Evolutionary conservation across 2,888 invertebrate species (phyloP), one percentile per base, ranked within the genome.

Genomic region (Pelosia muscerda): DNA sequence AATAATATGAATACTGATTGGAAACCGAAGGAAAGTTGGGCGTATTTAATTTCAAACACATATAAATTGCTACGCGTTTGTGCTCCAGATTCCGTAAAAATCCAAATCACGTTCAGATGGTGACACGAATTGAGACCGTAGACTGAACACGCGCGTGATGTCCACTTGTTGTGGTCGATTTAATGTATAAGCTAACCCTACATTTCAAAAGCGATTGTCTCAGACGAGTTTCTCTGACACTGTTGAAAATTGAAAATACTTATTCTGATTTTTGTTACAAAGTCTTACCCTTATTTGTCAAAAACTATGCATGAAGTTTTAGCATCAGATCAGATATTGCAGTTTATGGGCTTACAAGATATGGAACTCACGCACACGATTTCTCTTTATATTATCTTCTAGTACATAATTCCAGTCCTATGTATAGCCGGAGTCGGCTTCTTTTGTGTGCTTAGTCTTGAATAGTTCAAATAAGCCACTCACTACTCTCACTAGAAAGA

Each of bases 71-170:
- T 74, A 79, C 79, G 73, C 72, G 72, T 78, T 82, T 81, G 75
- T 81, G 81, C 79, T 85, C 81, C 79, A 81, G 84, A 84, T 85
- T 84, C 76, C 76, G 77, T 74, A 73, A 81, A 83, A 38, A 90
- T 85, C 76, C 89, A 77, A 85, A 88, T 86, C 93, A 93, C 91
- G 92, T 90, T 86, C 85, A 72, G 67, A 68, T 77, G 71, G 74
- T 85, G 88, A 88, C 88, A 89, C 83, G 75, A 86, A 89, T 86
- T 82, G 69, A 77, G 78, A 77, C 72, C 76, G 77, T 74, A 73
- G 67, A 75, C 72, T 79, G 78, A 81, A 82, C 81, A 79, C 81
- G 75, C 80, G 79, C 81, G 74, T 81, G n/a, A n/a, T n/a, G 65
- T 66, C 62, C 55, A 71, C 65, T 57, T 67, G n/a, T 66, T 70